A percentile compares a stretch with the other conserved stretches of the same genome.
phyloP scores from a whole-genome alignment of 2,113 vertebrate species.

The Panurus biarmicus region DNA sequence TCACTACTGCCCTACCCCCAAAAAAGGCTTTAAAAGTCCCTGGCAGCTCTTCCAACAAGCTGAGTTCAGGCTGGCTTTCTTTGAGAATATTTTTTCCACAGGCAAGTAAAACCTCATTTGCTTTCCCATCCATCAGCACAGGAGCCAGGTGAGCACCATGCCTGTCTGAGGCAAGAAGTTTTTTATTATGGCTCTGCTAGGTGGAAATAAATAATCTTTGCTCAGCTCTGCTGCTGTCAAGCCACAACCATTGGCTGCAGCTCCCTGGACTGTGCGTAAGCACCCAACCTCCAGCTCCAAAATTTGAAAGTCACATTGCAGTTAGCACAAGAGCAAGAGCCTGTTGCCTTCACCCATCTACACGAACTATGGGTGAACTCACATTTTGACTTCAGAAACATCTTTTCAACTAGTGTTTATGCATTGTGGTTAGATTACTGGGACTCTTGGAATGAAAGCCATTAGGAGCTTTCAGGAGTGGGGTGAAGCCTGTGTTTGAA shows the following conservation, averaged over 20 bases:
- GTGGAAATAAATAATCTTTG: not conserved
- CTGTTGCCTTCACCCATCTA: not conserved
- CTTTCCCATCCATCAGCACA: not conserved
- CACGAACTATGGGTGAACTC: accelerated
- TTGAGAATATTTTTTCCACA: not conserved
- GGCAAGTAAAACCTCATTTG: not conserved
- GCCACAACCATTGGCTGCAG: not conserved
- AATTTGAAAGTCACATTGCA: not conserved
- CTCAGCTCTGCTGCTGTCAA: not conserved
- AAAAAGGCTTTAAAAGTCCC: not conserved
- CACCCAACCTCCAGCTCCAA: not conserved
- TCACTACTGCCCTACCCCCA: not conserved
- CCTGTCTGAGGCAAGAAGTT: not conserved
- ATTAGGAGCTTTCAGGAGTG: not conserved
- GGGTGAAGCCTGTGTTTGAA: not conserved
- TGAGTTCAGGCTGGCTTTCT: not conserved
- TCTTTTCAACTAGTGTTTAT: not conserved
- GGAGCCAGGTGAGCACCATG: not conserved
- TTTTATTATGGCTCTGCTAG: not conserved
- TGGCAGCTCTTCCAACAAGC: not conserved
- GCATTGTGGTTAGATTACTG: not conserved
- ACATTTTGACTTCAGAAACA: not conserved
- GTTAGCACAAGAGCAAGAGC: accelerated
- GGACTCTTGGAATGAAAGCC: not conserved
- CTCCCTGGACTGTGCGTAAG: not conserved